phyloP scores from a whole-genome alignment of 2,113 vertebrate genomes.

The Barbus barbus region DNA sequence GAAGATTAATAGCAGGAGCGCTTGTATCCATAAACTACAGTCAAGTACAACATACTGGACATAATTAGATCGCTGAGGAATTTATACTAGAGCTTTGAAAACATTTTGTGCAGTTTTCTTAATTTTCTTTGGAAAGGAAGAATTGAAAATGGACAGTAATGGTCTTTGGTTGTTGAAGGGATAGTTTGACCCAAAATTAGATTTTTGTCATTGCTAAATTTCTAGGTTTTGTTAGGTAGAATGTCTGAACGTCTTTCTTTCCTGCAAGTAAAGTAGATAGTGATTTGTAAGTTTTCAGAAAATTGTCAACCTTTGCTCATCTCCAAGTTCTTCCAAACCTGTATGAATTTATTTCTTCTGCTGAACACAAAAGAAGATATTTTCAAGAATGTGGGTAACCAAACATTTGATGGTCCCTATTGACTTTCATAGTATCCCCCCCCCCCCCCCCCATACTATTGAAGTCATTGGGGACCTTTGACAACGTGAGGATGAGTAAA shows the following conservation, averaged over 20 bases:
- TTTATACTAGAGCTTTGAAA: not conserved
- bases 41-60: not conserved
- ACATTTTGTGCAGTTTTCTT: not conserved
- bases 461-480: too few relatives aligned
- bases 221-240: not conserved
- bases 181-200: not conserved
- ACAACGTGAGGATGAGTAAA: too few relatives aligned
- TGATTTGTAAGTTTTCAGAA: not conserved
- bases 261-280: not conserved
- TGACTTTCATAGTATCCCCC: too few relatives aligned
- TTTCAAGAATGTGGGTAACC: too few relatives aligned
- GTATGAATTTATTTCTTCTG: not conserved
- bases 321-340: not conserved
- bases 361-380: too few relatives aligned
- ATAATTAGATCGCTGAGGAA: slow-evolving; percentile 7
- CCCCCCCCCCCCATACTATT: too few relatives aligned
- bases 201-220: not conserved
- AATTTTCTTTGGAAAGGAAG: not conserved
- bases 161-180: not conserved
- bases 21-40: not conserved
- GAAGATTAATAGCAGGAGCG: not conserved
- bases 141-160: not conserved
- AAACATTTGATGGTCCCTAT: too few relatives aligned
- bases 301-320: too few relatives aligned
- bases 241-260: not conserved